Base-by-base conservation (phyloP, 2,888 invertebrate genomes). In the Lochmaea crataegi region DNA sequence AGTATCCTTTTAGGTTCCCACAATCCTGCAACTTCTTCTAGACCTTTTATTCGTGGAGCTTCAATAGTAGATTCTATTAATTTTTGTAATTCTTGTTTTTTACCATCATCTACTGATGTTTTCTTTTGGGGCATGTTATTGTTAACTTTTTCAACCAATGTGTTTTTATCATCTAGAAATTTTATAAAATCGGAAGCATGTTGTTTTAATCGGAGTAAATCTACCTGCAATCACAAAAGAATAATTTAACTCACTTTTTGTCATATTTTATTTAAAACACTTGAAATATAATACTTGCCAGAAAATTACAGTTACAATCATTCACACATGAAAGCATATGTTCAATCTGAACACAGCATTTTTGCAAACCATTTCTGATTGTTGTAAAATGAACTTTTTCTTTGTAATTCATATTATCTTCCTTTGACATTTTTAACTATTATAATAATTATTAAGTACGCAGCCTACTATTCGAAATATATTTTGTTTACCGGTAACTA, bases 1-100 rank as follows among this genome's bases (percentile, higher is more conserved):
- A 90, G 82, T 1, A 86, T 82, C 75, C 87, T 85, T 81, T 90
- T 90, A 1, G 88, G 86, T 48, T 88, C 86, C 53, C 83, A 73
- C 22, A 89, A 83, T 6, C 90, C 90, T 9, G 88, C 88, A 16
- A 90, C 87, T 76, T 88, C 88, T 60, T 82, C 75, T 64, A 90
- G 82, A 12, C 88, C 86, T 72, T 77, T 77, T 61, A 83, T 79
- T 68, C 76, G 79, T 32, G 85, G 85, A 32, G 67, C 77, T 76
- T 83, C 80, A 18, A 81, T 74, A 16, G 81, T 82, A 70, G 63
- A 42, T 56, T 75, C 45, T 32, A 77, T 53, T 9, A 71, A 38
- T n/a, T 60, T 65, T n/a, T 65, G 38, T 41, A 68, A 16, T 6
- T 41, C 16, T 22, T 16, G 9, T 16, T 58, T 51, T 68, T 74